phyloP scores from a whole-genome alignment of 2,113 vertebrate species.

The Gambusia holbrooki region DNA sequence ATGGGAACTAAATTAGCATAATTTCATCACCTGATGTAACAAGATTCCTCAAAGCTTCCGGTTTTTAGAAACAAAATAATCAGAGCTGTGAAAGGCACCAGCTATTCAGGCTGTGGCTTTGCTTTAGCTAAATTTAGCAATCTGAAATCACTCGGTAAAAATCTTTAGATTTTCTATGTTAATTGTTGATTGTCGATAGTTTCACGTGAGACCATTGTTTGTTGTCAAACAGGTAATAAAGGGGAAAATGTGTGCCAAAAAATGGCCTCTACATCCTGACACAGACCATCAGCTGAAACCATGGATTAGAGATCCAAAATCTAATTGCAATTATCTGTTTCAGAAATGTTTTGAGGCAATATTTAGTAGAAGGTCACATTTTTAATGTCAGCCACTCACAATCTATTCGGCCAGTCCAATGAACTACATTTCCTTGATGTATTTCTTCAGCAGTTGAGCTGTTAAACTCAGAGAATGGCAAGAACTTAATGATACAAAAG shows the following conservation, averaged over 20 bases:
- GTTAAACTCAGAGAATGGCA: background rate
- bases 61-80: too few relatives aligned
- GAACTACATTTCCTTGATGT: background rate
- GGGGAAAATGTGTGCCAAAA: background rate
- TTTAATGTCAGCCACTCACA: background rate
- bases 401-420: background rate
- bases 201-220: background rate
- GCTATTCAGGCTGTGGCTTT: too few relatives aligned
- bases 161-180: background rate
- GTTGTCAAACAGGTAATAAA: background rate
- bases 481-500: background rate
- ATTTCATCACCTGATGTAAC: too few relatives aligned
- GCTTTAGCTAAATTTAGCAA: too few relatives aligned
- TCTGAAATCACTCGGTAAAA: background rate
- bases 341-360: background rate
- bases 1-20: background rate
- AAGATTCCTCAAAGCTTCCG: too few relatives aligned
- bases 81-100: too few relatives aligned
- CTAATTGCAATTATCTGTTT: background rate
- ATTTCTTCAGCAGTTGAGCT: background rate
- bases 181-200: background rate
- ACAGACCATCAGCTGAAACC: background rate
- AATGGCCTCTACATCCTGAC: background rate
- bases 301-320: background rate
- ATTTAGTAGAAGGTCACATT: background rate